Base-by-base conservation (phyloP, 92 coral and sea anemone species). In the Pocillopora meandrina region DNA sequence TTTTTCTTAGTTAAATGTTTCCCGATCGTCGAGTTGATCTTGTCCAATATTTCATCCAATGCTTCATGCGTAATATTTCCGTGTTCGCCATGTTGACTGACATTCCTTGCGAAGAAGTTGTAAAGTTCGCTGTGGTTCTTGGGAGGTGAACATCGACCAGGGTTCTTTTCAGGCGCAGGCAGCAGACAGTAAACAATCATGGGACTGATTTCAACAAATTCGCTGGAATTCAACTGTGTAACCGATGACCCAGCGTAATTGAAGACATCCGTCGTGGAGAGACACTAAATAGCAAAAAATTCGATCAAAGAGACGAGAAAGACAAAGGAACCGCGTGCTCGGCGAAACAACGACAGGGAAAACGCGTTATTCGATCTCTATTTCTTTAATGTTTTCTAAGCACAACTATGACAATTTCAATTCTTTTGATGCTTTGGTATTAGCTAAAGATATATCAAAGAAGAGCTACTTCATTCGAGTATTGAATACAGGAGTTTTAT, bases 41-140 rank as follows among this genome's bases (percentile, higher is more conserved):
- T 74, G 34, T 70, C 82, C 58, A 90, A 82, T 18, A 90, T 82
- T 47, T 14, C 61, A 23, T 87, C 91, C 70, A 91, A 57, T 13
- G 87, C 89, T 52, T 87, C 86, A 9, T 33, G 60, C 0, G 89
- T 91, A 78, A 91, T 84, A 0, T 68, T 68, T 18, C 77, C 68
- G 9, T 65, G 18, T 12, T 82, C 72, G 17, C 90, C 80, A 2
- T 86, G 74, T 31, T 72, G 62, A 74, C 83, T 78, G 31, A 73
- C 79, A 64, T 91, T 87, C 65, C 64, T 68, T 17, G 71, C 87
- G 19, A 91, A 60, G 36, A 80, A 69, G 61, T 68, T 81, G 89
- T 84, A 91, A 78, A 91, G 93, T 84, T 84, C 89, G 87, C 84
- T 71, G 91, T 74, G 80, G 86, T 74, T 74, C 79, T 47, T 83